Conservation (phyloP, 2,888 invertebrate species). For the Thera britannica region DNA sequence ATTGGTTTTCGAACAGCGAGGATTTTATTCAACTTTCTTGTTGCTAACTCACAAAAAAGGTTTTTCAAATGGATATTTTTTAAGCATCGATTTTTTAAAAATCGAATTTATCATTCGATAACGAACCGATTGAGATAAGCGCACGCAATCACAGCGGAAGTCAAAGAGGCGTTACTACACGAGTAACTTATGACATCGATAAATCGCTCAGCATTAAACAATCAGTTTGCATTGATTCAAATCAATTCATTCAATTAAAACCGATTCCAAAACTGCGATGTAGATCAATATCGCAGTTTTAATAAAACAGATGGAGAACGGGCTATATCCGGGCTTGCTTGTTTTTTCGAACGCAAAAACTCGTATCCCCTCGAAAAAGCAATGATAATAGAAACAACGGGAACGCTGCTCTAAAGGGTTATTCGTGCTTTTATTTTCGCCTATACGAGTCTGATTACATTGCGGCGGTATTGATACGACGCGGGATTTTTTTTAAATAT, state of each 20-base stretch:
- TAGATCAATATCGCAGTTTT: slow-evolving; percentile 81
- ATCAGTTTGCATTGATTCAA: slow-evolving; percentile 61
- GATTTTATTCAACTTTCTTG: slow-evolving; percentile 21
- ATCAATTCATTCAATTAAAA: slow-evolving; percentile 74
- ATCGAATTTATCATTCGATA: slow-evolving; percentile 42
- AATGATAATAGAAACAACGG: slow-evolving; percentile 82
- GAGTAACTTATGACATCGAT: slow-evolving; percentile 69
- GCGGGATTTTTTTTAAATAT: slow-evolving; percentile 17
- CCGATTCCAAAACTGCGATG: slow-evolving; percentile 58
- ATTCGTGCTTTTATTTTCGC: slow-evolving; percentile 75
- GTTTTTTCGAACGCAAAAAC: slow-evolving; percentile 71
- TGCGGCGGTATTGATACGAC: slow-evolving; percentile 16
- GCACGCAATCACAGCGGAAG: slow-evolving; percentile 64
- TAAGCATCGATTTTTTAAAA: slow-evolving; percentile 12
- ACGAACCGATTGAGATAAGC: slow-evolving; percentile 65
- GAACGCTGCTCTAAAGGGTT: slow-evolving; percentile 73
- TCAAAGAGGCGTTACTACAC: slow-evolving; percentile 66
- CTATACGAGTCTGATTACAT: slow-evolving; percentile 44
- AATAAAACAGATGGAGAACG: slow-evolving; percentile 80
- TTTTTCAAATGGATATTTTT: slow-evolving; percentile 11
- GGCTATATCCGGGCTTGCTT: slow-evolving; percentile 70
- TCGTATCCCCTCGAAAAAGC: slow-evolving; percentile 70
- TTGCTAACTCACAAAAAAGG: slow-evolving; percentile 18
- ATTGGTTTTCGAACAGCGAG: slow-evolving; percentile 20
- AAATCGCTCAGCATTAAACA: slow-evolving; percentile 72